These are phyloP conservation scores for Chaetophractus vellerosus DNA, from an alignment of 2,797 vertebrate species.

Conservation along the genomic window DNA sequence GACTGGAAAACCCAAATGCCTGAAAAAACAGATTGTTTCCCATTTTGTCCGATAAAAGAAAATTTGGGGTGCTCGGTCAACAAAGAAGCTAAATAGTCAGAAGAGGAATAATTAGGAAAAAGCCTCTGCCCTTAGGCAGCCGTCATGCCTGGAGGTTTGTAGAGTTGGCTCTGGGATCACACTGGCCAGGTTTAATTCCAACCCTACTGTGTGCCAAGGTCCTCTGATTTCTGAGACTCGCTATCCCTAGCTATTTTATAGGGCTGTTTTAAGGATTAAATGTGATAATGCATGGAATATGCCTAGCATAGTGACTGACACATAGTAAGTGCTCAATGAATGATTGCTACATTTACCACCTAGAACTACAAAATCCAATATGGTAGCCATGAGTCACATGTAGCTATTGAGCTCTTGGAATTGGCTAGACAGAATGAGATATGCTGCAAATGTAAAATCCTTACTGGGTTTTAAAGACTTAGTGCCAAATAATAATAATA, in stretches of 20 bases:
- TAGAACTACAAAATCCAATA: neutral
- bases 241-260: neutral
- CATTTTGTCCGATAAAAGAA: neutral
- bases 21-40: neutral
- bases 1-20: conserved; percentile 26
- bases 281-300: neutral
- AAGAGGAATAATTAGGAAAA: conserved; percentile 3
- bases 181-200: neutral
- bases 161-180: neutral
- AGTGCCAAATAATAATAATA: neutral
- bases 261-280: conserved; percentile 8
- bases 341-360: neutral
- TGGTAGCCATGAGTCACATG: neutral
- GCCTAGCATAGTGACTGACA: neutral
- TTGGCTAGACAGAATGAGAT: neutral
- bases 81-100: neutral
- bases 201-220: neutral
- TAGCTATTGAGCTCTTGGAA: neutral
- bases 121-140: neutral
- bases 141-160: neutral
- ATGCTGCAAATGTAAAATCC: neutral
- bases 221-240: conserved; percentile 1
- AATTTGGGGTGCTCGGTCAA: neutral
- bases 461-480: neutral
- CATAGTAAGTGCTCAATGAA: neutral